These are phyloP conservation scores for Nautilus pompilius DNA, from an alignment of 1,140 invertebrate genomes.

Conservation along the genomic window DNA sequence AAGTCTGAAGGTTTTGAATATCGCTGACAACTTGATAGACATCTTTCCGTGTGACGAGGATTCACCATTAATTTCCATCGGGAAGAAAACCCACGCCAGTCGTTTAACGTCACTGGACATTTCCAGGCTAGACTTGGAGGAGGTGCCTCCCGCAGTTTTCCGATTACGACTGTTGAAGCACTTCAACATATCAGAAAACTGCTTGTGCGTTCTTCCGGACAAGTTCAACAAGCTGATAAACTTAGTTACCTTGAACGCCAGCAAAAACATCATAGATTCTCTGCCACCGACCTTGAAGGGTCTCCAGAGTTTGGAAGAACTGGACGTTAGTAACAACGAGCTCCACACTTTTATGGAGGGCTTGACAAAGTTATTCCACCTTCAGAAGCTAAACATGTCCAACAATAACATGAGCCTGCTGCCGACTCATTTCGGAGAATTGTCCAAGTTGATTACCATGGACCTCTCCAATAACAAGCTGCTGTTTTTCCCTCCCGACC, in stretches of 20 bases:
- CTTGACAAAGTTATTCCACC: constrained; percentile 27
- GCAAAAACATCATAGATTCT: constrained; percentile 32
- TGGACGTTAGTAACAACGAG: constrained; percentile 33
- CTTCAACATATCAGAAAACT: constrained; percentile 42
- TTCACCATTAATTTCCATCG: constrained; percentile 40
- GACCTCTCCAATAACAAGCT: constrained; percentile 47
- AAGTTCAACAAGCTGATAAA: constrained; percentile 36
- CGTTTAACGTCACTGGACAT: constrained; percentile 36
- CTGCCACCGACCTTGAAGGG: constrained; percentile 33
- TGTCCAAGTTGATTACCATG: constrained; percentile 38
- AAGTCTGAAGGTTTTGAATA: constrained; percentile 33
- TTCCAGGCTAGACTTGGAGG: constrained; percentile 38
- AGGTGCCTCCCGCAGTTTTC: constrained; percentile 42
- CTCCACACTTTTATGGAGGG: constrained; percentile 28
- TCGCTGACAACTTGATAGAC: constrained; percentile 45
- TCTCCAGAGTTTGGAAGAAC: constrained; percentile 27
- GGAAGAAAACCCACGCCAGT: constrained; percentile 41
- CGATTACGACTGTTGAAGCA: constrained; percentile 38
- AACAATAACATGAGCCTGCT: constrained; percentile 39
- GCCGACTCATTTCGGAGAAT: constrained; percentile 41
- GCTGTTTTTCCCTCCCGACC: constrained; percentile 44
- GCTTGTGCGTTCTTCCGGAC: constrained; percentile 31
- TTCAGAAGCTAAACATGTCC: constrained; percentile 41
- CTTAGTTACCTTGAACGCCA: constrained; percentile 31
- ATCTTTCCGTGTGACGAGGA: constrained; percentile 35